Evolutionary conservation across 2,113 vertebrate species (phyloP).

Genomic region (Sinocyclocheilus anshuiensis): DNA sequence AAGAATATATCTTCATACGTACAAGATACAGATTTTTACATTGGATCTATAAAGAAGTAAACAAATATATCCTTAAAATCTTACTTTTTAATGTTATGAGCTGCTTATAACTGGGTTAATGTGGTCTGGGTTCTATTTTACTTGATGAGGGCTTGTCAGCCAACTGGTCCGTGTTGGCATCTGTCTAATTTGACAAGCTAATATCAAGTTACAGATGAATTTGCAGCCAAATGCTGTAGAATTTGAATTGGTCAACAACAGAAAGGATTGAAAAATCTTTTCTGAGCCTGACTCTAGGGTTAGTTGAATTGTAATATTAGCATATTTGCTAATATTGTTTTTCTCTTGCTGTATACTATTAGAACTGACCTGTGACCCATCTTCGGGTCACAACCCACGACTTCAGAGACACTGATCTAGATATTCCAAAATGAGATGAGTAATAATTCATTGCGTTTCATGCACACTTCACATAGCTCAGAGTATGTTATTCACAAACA

Average conservation of each 20-base stretch:
- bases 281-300: background rate
- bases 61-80: background rate
- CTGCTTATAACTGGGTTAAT: too few relatives aligned
- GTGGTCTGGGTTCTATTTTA: background rate
- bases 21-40: background rate
- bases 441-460: background rate
- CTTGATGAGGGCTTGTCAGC: background rate
- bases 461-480: constrained; percentile 1
- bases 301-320: background rate
- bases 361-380: background rate
- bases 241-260: background rate
- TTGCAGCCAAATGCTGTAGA: background rate
- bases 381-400: background rate
- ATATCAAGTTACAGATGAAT: background rate
- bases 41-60: background rate
- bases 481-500: background rate
- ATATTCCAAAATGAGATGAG: background rate
- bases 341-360: background rate
- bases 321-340: background rate
- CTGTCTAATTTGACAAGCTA: background rate
- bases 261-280: background rate
- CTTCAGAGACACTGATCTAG: constrained; percentile 1
- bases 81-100: background rate
- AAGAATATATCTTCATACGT: background rate
- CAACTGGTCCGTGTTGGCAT: background rate